phyloP scores from a whole-genome alignment of 2,797 vertebrate genomes.

The Eurystomus glaucurus region DNA sequence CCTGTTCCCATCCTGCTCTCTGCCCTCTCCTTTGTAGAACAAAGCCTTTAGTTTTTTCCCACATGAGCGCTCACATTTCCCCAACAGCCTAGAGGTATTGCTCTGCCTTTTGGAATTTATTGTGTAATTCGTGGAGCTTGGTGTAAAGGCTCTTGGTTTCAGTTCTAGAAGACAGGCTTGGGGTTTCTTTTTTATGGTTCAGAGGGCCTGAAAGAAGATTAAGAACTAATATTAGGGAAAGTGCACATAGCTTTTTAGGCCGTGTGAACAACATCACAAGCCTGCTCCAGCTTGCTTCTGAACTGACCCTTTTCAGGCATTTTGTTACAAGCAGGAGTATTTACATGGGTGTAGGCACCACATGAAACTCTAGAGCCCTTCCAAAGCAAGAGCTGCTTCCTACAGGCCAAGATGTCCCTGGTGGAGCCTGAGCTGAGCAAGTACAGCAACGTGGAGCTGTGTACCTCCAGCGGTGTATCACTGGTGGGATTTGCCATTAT shows the following conservation, averaged over 20 bases:
- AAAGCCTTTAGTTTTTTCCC: constrained; percentile 42
- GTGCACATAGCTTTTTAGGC: not conserved
- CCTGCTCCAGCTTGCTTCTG: not conserved
- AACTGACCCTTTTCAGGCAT: not conserved
- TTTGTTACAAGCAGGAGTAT: not conserved
- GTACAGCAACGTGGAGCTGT: accelerated
- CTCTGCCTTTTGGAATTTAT: constrained; percentile 41
- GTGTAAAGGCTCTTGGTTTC: not conserved
- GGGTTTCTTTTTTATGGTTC: not conserved
- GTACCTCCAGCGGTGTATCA: accelerated
- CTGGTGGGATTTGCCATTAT: not conserved
- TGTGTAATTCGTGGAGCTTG: constrained; percentile 1
- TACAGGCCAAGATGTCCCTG: accelerated
- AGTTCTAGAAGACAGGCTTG: not conserved
- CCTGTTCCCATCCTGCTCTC: not conserved
- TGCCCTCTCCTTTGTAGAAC: not conserved
- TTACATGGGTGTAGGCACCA: not conserved
- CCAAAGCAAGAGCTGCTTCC: accelerated
- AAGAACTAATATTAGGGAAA: constrained; percentile 9
- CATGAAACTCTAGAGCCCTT: not conserved
- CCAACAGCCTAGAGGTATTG: constrained; percentile 25
- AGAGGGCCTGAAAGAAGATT: constrained; percentile 25
- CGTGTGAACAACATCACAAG: not conserved
- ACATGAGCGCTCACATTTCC: constrained; percentile 12
- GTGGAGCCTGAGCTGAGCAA: accelerated